Conservation (phyloP, 2,113 vertebrate genomes). For the Desmodus rotundus region DNA sequence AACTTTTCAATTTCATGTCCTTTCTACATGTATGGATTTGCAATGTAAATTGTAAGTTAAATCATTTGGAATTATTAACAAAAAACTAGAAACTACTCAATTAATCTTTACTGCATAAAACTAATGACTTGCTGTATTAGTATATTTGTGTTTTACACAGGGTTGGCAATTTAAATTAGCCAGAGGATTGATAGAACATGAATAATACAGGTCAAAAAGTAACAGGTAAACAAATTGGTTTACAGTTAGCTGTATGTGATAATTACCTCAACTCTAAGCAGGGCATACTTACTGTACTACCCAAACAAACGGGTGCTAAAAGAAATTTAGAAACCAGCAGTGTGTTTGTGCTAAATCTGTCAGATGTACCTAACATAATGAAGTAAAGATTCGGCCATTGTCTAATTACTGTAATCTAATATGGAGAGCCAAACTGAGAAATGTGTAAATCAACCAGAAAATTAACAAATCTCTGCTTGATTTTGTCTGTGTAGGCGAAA, state of each 20-base stretch:
- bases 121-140: background rate
- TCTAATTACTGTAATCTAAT: background rate
- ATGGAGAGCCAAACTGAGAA: background rate
- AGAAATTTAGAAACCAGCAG: background rate
- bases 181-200: background rate
- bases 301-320: background rate
- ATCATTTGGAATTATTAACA: background rate
- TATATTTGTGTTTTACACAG: background rate
- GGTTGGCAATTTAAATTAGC: background rate
- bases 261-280: background rate
- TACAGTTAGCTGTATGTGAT: background rate
- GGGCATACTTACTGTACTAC: background rate
- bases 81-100: background rate
- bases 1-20: background rate
- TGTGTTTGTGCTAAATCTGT: background rate
- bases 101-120: constrained; percentile 2
- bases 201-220: background rate
- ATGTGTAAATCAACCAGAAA: background rate
- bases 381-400: background rate
- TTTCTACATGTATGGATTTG: background rate
- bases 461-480: background rate
- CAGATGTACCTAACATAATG: background rate
- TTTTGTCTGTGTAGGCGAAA: background rate
- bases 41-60: background rate
- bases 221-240: constrained; percentile 7